Evolutionary conservation across 2,888 invertebrate species (phyloP).

Genomic region (Phaonia tiefii): DNA sequence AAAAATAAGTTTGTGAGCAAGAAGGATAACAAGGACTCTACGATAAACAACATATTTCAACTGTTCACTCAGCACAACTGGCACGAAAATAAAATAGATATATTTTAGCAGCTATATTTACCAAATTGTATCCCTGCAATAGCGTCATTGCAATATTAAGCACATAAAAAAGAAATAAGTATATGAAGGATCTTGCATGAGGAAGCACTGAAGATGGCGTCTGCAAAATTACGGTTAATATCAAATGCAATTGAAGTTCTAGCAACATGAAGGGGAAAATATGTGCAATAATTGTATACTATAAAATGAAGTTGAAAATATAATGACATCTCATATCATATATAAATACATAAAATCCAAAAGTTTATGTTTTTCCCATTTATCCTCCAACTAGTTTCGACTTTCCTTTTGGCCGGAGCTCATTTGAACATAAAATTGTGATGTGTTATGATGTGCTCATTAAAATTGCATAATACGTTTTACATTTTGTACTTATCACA

Average conservation of each 20-base stretch:
- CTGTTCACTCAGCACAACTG: background rate
- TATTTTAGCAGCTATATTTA: background rate
- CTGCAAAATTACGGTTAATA: too few relatives aligned
- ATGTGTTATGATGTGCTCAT: conserved; percentile 6
- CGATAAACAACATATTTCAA: background rate
- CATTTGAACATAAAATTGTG: conserved; percentile 5
- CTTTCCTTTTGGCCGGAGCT: background rate
- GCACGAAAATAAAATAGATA: conserved; percentile 1
- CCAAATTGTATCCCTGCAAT: background rate
- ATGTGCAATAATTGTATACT: background rate
- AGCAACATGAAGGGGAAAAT: background rate
- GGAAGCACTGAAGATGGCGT: too few relatives aligned
- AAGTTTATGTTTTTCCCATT: too few relatives aligned
- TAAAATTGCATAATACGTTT: background rate
- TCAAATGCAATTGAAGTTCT: background rate
- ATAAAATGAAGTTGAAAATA: conserved; percentile 1
- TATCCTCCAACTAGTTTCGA: too few relatives aligned
- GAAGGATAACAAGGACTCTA: too few relatives aligned
- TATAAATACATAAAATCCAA: background rate
- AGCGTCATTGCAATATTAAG: background rate
- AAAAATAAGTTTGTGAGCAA: too few relatives aligned
- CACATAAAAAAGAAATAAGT: background rate
- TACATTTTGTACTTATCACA: background rate
- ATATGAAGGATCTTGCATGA: too few relatives aligned
- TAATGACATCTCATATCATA: background rate